Evolutionary conservation across 2,113 vertebrate genomes (phyloP).

Genomic region (Corythoichthys haematopterus): DNA sequence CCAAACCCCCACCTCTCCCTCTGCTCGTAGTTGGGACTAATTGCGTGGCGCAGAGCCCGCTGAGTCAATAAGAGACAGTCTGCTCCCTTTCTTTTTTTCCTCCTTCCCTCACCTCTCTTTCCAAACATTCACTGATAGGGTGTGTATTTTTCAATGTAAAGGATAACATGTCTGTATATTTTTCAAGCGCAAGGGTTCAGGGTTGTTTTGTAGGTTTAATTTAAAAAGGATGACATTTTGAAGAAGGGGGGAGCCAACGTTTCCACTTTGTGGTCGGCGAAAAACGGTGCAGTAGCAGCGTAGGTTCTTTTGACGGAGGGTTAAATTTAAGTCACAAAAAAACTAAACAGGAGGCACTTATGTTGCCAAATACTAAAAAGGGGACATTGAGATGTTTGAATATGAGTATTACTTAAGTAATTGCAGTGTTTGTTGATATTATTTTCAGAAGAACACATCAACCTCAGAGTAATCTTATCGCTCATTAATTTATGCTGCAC

Average conservation of each 20-base stretch:
- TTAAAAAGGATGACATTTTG: constrained; percentile 59
- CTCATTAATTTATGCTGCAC: not conserved
- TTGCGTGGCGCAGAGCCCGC: constrained; percentile 52
- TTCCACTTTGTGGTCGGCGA: constrained; percentile 56
- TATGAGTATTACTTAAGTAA: constrained; percentile 35
- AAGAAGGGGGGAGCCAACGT: constrained; percentile 36
- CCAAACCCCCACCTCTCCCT: constrained; percentile 31
- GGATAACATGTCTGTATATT: constrained; percentile 72
- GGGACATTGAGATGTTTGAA: constrained; percentile 50
- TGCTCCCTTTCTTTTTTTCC: constrained; percentile 45
- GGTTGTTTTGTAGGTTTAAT: constrained; percentile 59
- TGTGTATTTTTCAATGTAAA: constrained; percentile 69
- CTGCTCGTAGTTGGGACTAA: constrained; percentile 58
- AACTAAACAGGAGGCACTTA: constrained; percentile 1
- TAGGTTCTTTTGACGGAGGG: constrained; percentile 25
- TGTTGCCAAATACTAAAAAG: constrained; percentile 30
- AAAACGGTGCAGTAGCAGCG: constrained; percentile 35
- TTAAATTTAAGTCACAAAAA: constrained; percentile 32
- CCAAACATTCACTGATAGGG: constrained; percentile 63
- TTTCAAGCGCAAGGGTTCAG: constrained; percentile 47
- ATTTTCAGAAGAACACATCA: not conserved
- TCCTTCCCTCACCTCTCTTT: constrained; percentile 49
- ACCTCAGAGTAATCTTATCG: not conserved
- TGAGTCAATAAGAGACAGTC: constrained; percentile 60
- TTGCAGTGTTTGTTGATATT: constrained; percentile 34